Conservation (phyloP, 2,888 invertebrate species). For the Yponomeuta plumbellus region DNA sequence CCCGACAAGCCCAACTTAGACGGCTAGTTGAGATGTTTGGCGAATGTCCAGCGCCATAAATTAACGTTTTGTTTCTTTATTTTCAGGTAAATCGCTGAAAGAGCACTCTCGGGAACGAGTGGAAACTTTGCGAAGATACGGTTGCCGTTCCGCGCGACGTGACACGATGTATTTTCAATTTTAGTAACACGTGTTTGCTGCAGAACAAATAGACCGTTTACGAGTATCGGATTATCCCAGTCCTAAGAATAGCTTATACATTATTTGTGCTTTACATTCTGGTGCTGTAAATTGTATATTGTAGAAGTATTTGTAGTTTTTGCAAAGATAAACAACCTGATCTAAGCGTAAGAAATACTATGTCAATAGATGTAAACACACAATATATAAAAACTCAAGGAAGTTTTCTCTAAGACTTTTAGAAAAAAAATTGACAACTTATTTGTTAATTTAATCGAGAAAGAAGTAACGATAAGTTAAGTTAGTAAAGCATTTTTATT, state of each 20-base stretch:
- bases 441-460: neutral
- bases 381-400: too few relatives aligned
- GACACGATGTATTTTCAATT: conserved; percentile 24
- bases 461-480: neutral
- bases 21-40: conserved; percentile 71
- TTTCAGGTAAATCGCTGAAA: conserved; percentile 72
- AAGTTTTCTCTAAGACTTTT: neutral
- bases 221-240: neutral
- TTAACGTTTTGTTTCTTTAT: conserved; percentile 69
- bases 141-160: conserved; percentile 30
- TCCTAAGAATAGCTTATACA: neutral
- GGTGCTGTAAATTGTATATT: neutral
- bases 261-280: neutral
- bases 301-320: neutral
- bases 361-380: too few relatives aligned
- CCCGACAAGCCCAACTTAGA: conserved; percentile 64
- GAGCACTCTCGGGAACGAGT: conserved; percentile 45
- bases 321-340: neutral
- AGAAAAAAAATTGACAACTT: neutral
- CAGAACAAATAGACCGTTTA: conserved; percentile 1
- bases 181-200: conserved; percentile 6
- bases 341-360: neutral
- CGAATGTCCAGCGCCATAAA: conserved; percentile 64
- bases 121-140: conserved; percentile 42
- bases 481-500: neutral